These are phyloP conservation scores for Archegozetes longisetosus DNA, from an alignment of 1,140 invertebrate genomes.

Conservation along the genomic window DNA sequence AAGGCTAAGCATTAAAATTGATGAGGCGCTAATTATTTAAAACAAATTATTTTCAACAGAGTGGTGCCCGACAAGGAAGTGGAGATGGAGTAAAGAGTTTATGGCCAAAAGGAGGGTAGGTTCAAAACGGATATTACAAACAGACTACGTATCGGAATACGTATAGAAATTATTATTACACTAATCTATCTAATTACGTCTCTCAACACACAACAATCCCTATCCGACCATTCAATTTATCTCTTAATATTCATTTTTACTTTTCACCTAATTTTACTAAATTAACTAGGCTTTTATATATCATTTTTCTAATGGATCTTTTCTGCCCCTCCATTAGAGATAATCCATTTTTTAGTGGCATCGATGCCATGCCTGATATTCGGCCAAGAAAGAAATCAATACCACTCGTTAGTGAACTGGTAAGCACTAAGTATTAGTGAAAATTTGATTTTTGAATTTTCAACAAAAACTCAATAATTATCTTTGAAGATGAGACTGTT, in stretches of 20 bases:
- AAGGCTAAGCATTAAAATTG: too few species aligned
- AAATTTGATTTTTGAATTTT: too few species aligned
- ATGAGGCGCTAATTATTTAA: too few species aligned
- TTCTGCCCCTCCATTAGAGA: constrained; percentile 41
- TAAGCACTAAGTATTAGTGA: too few species aligned
- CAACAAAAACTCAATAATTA: too few species aligned
- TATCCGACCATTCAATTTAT: too few species aligned
- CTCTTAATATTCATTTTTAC: too few species aligned
- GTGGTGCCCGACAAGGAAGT: constrained; percentile 17
- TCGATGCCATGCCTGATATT: constrained; percentile 99
- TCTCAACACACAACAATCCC: too few species aligned
- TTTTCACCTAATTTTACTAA: too few species aligned
- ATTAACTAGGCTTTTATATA: too few species aligned
- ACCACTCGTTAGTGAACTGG: constrained; percentile 94
- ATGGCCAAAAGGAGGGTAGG: constrained; percentile 14
- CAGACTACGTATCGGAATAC: neutral
- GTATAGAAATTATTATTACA: neutral
- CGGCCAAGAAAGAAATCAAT: constrained; percentile 88
- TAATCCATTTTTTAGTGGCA: constrained; percentile 98
- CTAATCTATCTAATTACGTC: neutral
- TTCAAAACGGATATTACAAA: neutral
- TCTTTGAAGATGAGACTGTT: too few species aligned
- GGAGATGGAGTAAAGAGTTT: constrained; percentile 9
- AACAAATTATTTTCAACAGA: constrained; percentile 1
- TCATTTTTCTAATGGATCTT: neutral